Base-by-base conservation (phyloP, 2,113 vertebrate species). In the Heloderma charlesbogerti region DNA sequence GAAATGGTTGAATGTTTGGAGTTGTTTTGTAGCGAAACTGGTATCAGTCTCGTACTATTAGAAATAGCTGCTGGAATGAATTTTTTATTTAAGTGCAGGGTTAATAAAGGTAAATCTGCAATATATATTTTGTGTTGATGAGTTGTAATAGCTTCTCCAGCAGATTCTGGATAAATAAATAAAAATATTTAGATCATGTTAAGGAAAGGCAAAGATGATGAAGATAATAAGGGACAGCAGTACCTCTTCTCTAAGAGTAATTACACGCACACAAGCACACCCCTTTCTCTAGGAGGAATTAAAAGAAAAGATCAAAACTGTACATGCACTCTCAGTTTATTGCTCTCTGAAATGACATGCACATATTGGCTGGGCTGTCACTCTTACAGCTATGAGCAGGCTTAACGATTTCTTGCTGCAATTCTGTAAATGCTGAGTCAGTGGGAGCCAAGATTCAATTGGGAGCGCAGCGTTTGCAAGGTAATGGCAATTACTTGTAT, bases 371-470 rank as follows among this genome's bases (percentile, higher is more conserved):
- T 57, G 5, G 16, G 75, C 48, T 51, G 57, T 91, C 79, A 82
- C 43, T 90, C 72, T 82, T 94, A 63, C 1, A 4, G 48, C 48
- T 75, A 60, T 88, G 89, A 91, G 2, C 86, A 91, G 0, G 43
- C 54, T 48, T 91, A 72, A 89, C 85, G 48, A 75, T 89, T 95
- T 84, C 89, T 60, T 54, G 1, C 83, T 51, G 78, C 29, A 29
- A 54, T 74, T 45, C 27, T 94, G 15, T 84, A 37, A 86, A 84
- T 67, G 57, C 84, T 91, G 92, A 92, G 86, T 86, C 72, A 89
- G 48, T 66, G 34, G 54, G 69, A 95, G 88, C 88, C 18, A 90
- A 90, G 91, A 89, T 54, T 71, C 57, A 66, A n/a, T 72, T 89
- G 48, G 45, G 29, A 20, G 31, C 83, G 48, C 34, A 37, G 12